These are phyloP conservation scores for Limnephilus lunatus DNA, from an alignment of 2,888 invertebrate species.

Conservation along the genomic window DNA sequence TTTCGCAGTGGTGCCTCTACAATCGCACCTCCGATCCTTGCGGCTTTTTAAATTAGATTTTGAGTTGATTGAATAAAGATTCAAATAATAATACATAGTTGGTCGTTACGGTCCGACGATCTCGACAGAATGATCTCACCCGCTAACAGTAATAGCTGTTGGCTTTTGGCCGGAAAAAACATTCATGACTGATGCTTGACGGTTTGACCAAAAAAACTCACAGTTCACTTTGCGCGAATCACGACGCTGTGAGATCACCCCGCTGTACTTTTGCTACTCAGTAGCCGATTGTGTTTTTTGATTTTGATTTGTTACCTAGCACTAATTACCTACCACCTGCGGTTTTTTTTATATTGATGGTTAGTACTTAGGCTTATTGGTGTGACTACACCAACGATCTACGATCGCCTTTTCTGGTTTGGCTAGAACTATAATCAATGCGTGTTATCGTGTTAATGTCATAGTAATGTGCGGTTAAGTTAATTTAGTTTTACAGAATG, in stretches of 20 bases:
- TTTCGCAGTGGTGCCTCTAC: neutral
- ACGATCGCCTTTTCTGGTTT: neutral
- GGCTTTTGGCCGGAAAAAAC: slow-evolving; percentile 41
- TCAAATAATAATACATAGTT: slow-evolving; percentile 12
- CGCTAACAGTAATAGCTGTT: slow-evolving; percentile 35
- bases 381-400: neutral
- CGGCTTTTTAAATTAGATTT: neutral
- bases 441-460: neutral
- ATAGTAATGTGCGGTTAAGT: neutral
- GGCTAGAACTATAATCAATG: neutral
- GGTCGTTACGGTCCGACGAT: slow-evolving; percentile 18
- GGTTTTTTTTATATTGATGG: neutral
- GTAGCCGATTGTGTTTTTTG: neutral
- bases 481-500: neutral
- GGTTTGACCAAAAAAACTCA: neutral
- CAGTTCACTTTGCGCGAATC: slow-evolving; percentile 26
- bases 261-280: slow-evolving; percentile 20
- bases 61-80: slow-evolving; percentile 10
- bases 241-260: slow-evolving; percentile 28
- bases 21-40: neutral
- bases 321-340: neutral
- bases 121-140: slow-evolving; percentile 19
- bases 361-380: neutral
- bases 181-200: slow-evolving; percentile 20
- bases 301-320: neutral